Evolutionary conservation across 1,140 invertebrate species (phyloP), one percentile per base, ranked within the genome.

Genomic region (Orchestia grillus): DNA sequence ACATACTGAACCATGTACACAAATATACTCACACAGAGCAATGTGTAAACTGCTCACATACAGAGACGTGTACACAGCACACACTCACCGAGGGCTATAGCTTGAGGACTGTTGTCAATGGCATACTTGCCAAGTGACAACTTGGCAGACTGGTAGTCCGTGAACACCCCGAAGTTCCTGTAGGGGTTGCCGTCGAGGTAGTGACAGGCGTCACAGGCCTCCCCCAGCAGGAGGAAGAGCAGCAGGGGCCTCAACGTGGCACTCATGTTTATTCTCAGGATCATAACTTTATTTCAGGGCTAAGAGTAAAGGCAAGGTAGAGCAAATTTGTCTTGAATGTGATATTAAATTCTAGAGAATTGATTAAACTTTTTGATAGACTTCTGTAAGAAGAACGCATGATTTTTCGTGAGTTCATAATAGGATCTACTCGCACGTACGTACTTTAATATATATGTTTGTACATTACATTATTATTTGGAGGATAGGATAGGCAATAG

Each of bases 161-260:
- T 94, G 44, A 94, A 45, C 40, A 94, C 44, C 19, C 92, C 92
- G 44, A 94, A 94, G 40, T 94, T 94, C 40, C 92, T 94, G 92
- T 94, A 94, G 0, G 92, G 92, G 40, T 94, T 44, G 23, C 36
- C 44, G 43, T 94, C 92, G 3, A 94, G 44, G 92, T 94, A 94
- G 44, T 94, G 92, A 45, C 92, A 94, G 11, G 44, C 40, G 0
- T 94, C 3, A 41, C 41, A 41, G 41, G 88, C 88, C n/a, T 41
- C 88, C 88, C 41, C 43, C 43, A 90, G 88, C 88, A 90, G n/a
- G 88, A 77, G 62, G 15, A 36, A 8, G 62, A 77, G 62, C 62
- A 77, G 62, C 62, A 77, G 15, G 28, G 62, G 28, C 62, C 1
- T 77, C 28, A 77, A 36, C 1, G 62, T 77, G 11, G 15, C 3